phyloP scores from a whole-genome alignment of 2,797 vertebrate genomes.

The Hephaestus fuliginosus region DNA sequence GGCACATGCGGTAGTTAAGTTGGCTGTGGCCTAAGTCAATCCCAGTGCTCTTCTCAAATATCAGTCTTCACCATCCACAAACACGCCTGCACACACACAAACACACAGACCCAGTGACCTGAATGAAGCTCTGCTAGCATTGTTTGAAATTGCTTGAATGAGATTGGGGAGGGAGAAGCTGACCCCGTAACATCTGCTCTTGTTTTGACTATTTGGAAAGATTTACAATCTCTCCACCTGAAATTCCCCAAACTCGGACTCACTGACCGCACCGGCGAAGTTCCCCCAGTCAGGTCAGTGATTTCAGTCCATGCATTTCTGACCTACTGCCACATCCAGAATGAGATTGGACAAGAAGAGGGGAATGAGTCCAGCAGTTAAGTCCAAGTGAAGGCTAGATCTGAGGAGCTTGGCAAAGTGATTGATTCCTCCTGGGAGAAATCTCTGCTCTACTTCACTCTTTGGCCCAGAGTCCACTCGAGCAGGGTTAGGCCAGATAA shows the following conservation, averaged over 20 bases:
- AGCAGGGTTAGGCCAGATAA: slow-evolving; percentile 83
- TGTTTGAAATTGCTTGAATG: slow-evolving; percentile 44
- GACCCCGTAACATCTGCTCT: slow-evolving; percentile 59
- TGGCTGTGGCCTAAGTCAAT: slow-evolving; percentile 35
- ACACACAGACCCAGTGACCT: slow-evolving; percentile 54
- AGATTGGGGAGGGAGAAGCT: slow-evolving; percentile 47
- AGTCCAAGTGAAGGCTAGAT: slow-evolving; percentile 72
- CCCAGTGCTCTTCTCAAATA: slow-evolving; percentile 32
- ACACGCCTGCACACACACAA: slow-evolving; percentile 5
- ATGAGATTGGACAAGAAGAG: slow-evolving; percentile 63
- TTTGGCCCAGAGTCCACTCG: slow-evolving; percentile 82
- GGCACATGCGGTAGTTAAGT: slow-evolving; percentile 34
- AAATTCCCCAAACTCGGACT: slow-evolving; percentile 53
- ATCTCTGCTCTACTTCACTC: slow-evolving; percentile 83
- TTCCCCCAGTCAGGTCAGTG: slow-evolving; percentile 47
- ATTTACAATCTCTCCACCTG: slow-evolving; percentile 60
- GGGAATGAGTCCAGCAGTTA: slow-evolving; percentile 52
- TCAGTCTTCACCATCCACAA: slow-evolving; percentile 10
- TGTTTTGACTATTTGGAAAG: slow-evolving; percentile 64
- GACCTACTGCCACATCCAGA: slow-evolving; percentile 68
- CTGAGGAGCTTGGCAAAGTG: slow-evolving; percentile 79
- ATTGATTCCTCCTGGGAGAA: slow-evolving; percentile 86
- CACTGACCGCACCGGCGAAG: slow-evolving; percentile 23
- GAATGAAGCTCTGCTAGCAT: slow-evolving; percentile 35
- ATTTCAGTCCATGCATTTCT: slow-evolving; percentile 57